These are phyloP conservation scores for Acrocephalus arundinaceus DNA, from an alignment of 2,113 vertebrate genomes.

Conservation along the genomic window DNA sequence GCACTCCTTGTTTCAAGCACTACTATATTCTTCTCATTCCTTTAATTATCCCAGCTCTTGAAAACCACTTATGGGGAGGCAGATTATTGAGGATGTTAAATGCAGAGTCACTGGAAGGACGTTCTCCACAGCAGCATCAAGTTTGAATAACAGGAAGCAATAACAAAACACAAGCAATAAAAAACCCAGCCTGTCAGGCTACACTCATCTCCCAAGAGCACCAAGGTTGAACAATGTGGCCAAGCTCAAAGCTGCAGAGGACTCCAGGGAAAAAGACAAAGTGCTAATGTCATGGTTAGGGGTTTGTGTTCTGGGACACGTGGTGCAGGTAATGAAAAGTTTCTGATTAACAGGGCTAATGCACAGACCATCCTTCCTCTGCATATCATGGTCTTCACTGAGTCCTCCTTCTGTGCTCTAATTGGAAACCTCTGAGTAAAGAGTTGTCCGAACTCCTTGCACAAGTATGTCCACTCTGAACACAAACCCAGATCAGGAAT, in stretches of 20 bases:
- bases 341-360: neutral
- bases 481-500: neutral
- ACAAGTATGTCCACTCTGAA: neutral
- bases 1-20: neutral
- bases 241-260: neutral
- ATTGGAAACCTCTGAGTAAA: neutral
- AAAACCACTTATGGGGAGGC: neutral
- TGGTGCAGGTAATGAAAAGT: neutral
- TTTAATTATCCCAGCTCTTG: neutral
- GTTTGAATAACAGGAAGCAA: neutral
- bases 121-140: neutral
- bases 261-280: neutral
- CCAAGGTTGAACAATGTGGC: neutral
- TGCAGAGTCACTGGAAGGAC: neutral
- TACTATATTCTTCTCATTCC: neutral
- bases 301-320: neutral
- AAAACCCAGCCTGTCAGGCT: neutral
- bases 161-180: neutral
- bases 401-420: neutral
- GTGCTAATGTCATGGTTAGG: neutral
- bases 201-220: neutral
- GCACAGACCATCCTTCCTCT: neutral
- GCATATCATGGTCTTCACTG: neutral
- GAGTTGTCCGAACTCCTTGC: neutral
- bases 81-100: neutral